Evolutionary conservation across 2,888 invertebrate species (phyloP).

Genomic region (Ochlodes sylvanus): DNA sequence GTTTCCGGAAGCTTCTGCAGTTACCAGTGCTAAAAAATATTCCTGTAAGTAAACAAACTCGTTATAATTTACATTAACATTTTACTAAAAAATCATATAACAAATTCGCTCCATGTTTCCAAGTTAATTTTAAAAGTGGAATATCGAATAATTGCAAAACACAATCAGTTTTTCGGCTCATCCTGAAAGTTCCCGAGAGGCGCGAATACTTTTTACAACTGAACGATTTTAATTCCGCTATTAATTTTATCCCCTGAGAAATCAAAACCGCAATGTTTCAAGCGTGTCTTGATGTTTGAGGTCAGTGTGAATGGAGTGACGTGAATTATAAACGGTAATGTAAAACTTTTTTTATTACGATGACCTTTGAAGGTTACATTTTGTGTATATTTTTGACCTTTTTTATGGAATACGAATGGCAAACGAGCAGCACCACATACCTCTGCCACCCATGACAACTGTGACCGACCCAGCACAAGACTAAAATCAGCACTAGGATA

Average conservation of each 20-base stretch:
- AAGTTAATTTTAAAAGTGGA: conserved; percentile 1
- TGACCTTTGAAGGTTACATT: background rate
- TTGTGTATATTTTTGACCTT: background rate
- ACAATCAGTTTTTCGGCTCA: conserved; percentile 15
- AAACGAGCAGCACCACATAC: too few relatives aligned
- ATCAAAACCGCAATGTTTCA: conserved; percentile 21
- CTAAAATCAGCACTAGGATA: too few relatives aligned
- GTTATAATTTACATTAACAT: background rate
- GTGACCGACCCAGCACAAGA: background rate
- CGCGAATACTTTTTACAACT: conserved; percentile 24
- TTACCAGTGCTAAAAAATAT: background rate
- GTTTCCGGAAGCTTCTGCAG: too few relatives aligned
- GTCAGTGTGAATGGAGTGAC: background rate
- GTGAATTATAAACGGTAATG: background rate
- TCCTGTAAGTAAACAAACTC: background rate
- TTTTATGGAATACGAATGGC: too few relatives aligned
- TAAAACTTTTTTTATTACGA: background rate
- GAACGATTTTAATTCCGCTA: conserved; percentile 35
- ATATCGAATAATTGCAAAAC: conserved; percentile 9
- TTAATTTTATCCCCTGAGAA: conserved; percentile 35
- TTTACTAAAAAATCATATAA: background rate
- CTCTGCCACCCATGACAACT: too few relatives aligned
- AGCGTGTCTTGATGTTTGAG: conserved; percentile 10
- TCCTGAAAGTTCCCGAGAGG: conserved; percentile 14
- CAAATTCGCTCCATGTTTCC: background rate